Evolutionary conservation across 2,113 vertebrate genomes (phyloP), one percentile per base, ranked within the genome.

Genomic region (Podarcis muralis): DNA sequence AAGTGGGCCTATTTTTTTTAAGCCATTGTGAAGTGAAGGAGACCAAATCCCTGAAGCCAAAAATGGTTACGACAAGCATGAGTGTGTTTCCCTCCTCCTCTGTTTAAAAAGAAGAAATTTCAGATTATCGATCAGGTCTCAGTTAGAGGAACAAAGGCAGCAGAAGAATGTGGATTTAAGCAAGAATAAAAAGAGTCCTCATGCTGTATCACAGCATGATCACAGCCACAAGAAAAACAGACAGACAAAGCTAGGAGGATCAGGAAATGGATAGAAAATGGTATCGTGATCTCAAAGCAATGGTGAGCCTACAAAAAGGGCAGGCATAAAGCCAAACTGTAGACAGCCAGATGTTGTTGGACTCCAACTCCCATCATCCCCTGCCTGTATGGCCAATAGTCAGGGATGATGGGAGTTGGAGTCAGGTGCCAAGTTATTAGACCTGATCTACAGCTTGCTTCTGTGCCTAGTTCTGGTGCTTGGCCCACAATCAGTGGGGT

Each of bases 61-160:
- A 90, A 80, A 3, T 2, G 18, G 85, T 91, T 1, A 2, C 40
- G 88, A n/a, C 75, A 81, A 18, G 87, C 85, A 91, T 25, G 35
- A 48, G 25, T 78, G 23, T 72, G 7, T 16, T 87, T 85, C 53
- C 57, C 83, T 85, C 53, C 57, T 81, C 57, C 88, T 76, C 76
- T 35, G 27, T 48, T 35, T 66, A 37, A 18, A 87, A 81, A 86
- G 68, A 74, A 87, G 18, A 62, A 74, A 82, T 69, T 81, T 78
- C 13, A 40, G 65, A 27, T 16, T 89, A 92, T 93, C 59, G 84
- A 95, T 90, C 82, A 90, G 75, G 82, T 81, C 12, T 81, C 69
- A 77, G 48, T 81, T 94, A 90, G 48, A 84, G 84, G 32, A 91
- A 53, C n/a, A 15, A 40, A 69, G 89, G 87, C 27, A 11, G 23